phyloP scores from a whole-genome alignment of 2,888 invertebrate species.

The Stenodema calcarata region DNA sequence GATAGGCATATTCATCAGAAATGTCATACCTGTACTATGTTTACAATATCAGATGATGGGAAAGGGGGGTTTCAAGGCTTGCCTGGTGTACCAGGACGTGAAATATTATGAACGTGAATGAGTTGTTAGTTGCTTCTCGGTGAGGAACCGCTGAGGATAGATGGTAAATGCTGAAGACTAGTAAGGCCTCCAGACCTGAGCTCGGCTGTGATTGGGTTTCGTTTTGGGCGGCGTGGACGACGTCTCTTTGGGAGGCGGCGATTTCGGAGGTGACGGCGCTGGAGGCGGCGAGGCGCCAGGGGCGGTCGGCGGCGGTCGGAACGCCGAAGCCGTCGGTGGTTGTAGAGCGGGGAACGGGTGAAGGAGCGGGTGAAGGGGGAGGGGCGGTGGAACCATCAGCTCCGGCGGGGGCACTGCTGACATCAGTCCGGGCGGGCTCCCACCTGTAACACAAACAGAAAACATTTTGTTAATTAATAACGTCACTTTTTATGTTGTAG shows the following conservation, averaged over 20 bases:
- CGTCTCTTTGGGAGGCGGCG: background rate
- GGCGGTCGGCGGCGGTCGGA: conserved; percentile 18
- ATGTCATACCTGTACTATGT: too few relatives aligned
- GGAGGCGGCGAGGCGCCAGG: conserved; percentile 16
- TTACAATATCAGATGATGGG: too few relatives aligned
- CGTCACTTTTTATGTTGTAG: too few relatives aligned
- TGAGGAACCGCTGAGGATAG: too few relatives aligned
- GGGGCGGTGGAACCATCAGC: background rate
- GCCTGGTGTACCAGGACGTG: too few relatives aligned
- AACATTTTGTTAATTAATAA: too few relatives aligned
- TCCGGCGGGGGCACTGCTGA: background rate
- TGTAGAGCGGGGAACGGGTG: conserved; percentile 23
- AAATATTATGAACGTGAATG: too few relatives aligned
- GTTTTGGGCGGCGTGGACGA: conserved; percentile 29
- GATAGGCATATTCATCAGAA: too few relatives aligned
- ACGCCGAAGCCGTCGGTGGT: conserved; percentile 27
- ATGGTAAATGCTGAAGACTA: background rate
- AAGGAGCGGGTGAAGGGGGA: conserved; percentile 41
- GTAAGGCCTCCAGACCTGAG: conserved; percentile 46
- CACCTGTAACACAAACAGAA: conserved; percentile 3
- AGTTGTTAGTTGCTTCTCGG: too few relatives aligned
- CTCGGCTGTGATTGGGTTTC: conserved; percentile 42
- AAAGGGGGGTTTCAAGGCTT: too few relatives aligned
- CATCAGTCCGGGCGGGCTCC: background rate
- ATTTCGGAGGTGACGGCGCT: conserved; percentile 18